Evolutionary conservation across 2,888 invertebrate species (phyloP), one percentile per base, ranked within the genome.

Genomic region (Zhengitettix transpicula): DNA sequence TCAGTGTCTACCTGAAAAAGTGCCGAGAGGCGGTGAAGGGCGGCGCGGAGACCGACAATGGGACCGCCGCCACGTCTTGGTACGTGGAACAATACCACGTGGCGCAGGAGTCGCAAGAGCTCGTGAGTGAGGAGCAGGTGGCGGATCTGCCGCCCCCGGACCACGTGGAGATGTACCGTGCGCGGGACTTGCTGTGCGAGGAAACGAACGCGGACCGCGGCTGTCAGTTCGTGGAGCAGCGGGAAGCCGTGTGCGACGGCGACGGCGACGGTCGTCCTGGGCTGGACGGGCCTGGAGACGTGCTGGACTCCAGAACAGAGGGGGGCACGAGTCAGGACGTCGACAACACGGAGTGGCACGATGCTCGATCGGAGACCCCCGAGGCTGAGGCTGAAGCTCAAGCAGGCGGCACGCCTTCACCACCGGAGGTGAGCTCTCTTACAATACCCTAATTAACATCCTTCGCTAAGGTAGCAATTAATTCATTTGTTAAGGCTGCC

Each of bases 81-180:
- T 47, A 47, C n/a, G 47, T 47, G 47, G 47, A 47, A n/a, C 47
- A 47, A 3, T 47, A 47, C 47, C 47, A 47, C 47, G 47, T 47
- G 47, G 47, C 47, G 47, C 14, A 47, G 47, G 47, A 47, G 47
- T n/a, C 14, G 14, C 47, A 47, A 3, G 47, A 47, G 47, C 70
- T 72, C 12, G 65, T 70, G 60, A 65, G 72, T 55, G 72, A 72
- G 63, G 72, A 72, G 41, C 65, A 67, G 56, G 63, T 67, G 10
- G 65, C 67, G 54, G 72, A 73, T 61, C 61, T 70, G 52, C 47
- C 47, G 47, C 47, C 47, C 47, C 28, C 28, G 28, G 47, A 47
- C 47, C 14, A 12, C 14, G 47, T 47, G 14, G 47, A 47, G 47
- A n/a, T 47, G 47, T n/a, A 14, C 14, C 47, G 47, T 8, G 47